Conservation (phyloP, 64 coral and sea anemone species). For the Pocillopora verrucosa region DNA sequence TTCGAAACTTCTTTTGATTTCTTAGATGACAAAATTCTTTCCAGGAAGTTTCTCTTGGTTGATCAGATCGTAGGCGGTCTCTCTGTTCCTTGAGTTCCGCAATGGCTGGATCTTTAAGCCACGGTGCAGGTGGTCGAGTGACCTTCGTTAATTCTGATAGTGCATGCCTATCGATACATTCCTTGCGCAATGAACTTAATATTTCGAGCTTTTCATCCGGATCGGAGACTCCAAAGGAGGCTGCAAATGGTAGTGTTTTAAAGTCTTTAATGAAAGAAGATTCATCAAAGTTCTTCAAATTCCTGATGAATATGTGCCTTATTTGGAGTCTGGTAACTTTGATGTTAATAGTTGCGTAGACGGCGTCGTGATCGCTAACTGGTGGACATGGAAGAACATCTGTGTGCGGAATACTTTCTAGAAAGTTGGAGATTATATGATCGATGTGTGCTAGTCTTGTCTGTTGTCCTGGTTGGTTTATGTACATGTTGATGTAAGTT, state of each 20-base stretch:
- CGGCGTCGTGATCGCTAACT: conserved; percentile 44
- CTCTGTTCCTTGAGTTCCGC: too few species aligned
- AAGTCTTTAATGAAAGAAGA: neutral
- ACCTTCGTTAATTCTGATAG: too few species aligned
- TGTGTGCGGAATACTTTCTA: neutral
- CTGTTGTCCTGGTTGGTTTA: conserved; percentile 26
- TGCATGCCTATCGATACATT: too few species aligned
- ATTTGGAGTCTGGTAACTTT: neutral
- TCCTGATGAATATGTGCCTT: conserved; percentile 3
- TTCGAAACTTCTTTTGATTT: conserved; percentile 31
- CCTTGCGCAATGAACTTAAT: conserved; percentile 18
- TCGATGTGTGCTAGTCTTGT: conserved; percentile 34
- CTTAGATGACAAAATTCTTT: conserved; percentile 9
- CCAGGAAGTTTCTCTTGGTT: conserved; percentile 13
- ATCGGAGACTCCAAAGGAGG: neutral
- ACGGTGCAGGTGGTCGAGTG: too few species aligned
- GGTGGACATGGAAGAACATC: conserved; percentile 34
- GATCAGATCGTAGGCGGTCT: neutral
- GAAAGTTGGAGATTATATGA: conserved; percentile 42
- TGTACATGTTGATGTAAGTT: neutral
- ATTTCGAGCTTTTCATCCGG: too few species aligned
- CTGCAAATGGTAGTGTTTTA: neutral
- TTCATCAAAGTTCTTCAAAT: neutral
- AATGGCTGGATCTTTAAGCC: too few species aligned
- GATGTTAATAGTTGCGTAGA: conserved; percentile 38